Conservation (phyloP, 1,140 invertebrate genomes). For the Meloidogyne exigua region DNA sequence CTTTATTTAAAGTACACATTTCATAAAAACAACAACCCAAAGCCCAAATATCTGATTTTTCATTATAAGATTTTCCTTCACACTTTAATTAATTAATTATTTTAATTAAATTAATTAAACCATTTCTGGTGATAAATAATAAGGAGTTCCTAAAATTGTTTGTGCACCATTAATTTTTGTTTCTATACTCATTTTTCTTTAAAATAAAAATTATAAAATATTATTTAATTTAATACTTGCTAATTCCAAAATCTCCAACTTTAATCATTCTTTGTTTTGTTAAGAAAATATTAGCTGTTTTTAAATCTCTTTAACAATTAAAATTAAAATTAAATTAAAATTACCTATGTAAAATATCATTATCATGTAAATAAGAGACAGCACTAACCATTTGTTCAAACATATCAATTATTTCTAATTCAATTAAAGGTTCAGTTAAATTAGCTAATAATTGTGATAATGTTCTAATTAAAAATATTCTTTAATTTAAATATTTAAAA, state of each 20-base stretch:
- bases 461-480: conserved; percentile 66
- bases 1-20: conserved; percentile 76
- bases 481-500: background rate
- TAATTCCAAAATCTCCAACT: conserved; percentile 79
- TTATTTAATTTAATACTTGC: conserved; percentile 66
- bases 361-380: conserved; percentile 74
- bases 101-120: conserved; percentile 64
- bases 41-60: conserved; percentile 80
- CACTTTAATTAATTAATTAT: conserved; percentile 67
- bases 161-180: conserved; percentile 72
- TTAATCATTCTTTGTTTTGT: conserved; percentile 71
- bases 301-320: conserved; percentile 70
- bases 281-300: conserved; percentile 77
- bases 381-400: conserved; percentile 75
- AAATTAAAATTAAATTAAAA: background rate
- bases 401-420: conserved; percentile 71
- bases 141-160: conserved; percentile 78
- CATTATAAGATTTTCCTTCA: conserved; percentile 76
- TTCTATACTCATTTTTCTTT: conserved; percentile 70
- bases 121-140: conserved; percentile 81
- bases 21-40: conserved; percentile 76
- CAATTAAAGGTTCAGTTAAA: conserved; percentile 65
- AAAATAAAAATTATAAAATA: background rate
- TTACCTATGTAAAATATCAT: conserved; percentile 75
- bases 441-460: conserved; percentile 71